Evolutionary conservation across 2,888 invertebrate genomes (phyloP).

Genomic region (Falcaria lacertinaria): DNA sequence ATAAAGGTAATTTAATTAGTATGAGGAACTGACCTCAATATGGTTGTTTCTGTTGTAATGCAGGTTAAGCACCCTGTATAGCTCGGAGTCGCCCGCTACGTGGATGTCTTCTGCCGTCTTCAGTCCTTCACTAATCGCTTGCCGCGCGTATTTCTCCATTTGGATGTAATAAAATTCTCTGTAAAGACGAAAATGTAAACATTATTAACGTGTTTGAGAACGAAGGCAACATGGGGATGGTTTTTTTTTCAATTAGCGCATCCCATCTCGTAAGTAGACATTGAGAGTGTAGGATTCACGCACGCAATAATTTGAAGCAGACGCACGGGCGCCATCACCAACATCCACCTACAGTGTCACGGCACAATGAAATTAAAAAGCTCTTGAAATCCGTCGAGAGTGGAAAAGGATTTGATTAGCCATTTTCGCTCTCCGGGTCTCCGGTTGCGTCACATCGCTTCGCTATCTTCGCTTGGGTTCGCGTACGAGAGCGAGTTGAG

Average conservation of each 20-base stretch:
- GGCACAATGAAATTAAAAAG: slow-evolving; percentile 74
- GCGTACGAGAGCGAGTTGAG: slow-evolving; percentile 65
- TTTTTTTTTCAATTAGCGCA: slow-evolving; percentile 1
- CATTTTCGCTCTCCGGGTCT: slow-evolving; percentile 73
- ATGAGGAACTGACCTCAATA: slow-evolving; percentile 87
- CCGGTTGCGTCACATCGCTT: slow-evolving; percentile 57
- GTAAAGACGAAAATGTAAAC: slow-evolving; percentile 44
- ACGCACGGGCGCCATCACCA: slow-evolving; percentile 25
- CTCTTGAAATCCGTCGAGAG: slow-evolving; percentile 65
- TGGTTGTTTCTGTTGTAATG: slow-evolving; percentile 99
- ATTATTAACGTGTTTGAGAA: slow-evolving; percentile 11
- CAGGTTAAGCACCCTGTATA: slow-evolving; percentile 98
- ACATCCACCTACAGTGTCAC: slow-evolving; percentile 51
- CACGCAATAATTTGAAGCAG: slow-evolving; percentile 14
- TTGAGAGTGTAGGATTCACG: slow-evolving; percentile 10
- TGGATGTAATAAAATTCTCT: slow-evolving; percentile 99
- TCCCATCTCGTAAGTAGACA: neutral
- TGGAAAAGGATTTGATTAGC: slow-evolving; percentile 78
- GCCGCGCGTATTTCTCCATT: slow-evolving; percentile 99
- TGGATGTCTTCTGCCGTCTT: slow-evolving; percentile 95
- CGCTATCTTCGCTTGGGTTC: slow-evolving; percentile 73
- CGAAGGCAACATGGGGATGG: slow-evolving; percentile 6
- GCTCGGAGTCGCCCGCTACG: slow-evolving; percentile 96
- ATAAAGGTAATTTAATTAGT: too few relatives aligned
- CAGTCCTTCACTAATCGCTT: slow-evolving; percentile 97